Evolutionary conservation across 2,113 vertebrate species (phyloP), one percentile per base, ranked within the genome.

Genomic region (Rhea pennata): DNA sequence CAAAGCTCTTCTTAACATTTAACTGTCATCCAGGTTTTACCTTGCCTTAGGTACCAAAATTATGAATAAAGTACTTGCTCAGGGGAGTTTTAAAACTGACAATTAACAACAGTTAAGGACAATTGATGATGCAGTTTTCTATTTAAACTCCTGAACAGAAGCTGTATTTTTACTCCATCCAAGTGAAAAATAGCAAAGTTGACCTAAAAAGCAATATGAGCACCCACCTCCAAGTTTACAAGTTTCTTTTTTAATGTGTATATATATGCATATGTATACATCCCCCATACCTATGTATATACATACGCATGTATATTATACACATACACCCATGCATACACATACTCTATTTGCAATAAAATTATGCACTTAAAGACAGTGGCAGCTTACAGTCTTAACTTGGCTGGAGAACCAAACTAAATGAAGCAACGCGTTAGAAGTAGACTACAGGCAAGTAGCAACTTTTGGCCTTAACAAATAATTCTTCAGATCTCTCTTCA

Each of bases 191-290:
- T 0, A 65, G n/a, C 12, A 21, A 58, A 90, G 31, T 8, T 17
- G 3, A 81, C 81, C 31, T 13, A 16, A 82, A 91, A 39, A 48
- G 58, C 4, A 24, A 1, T 10, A 65, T 2, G 5, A 90, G 39
- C 8, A 6, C 4, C 36, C 9, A 8, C 13, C 36, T 8, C 27
- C 7, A 27, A 23, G 7, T 0, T 8, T 16, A 58, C 1, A 56
- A 16, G 17, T 12, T 48, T 48, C 46, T 48, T 59, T 16, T 33
- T 59, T 59, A 59, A 59, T 31, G 56, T 33, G 13, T 59, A 31
- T 59, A 58, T 19, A 33, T 33, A 59, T 59, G 56, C 56, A 59
- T 33, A 19, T 59, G 31, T 59, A 33, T 59, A 20, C 31, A 59
- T 15, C 15, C 15, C 9, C 56, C 56, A 59, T 59, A 11, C 16